Evolutionary conservation across 2,797 vertebrate genomes (phyloP).

Genomic region (Miichthys miiuy): DNA sequence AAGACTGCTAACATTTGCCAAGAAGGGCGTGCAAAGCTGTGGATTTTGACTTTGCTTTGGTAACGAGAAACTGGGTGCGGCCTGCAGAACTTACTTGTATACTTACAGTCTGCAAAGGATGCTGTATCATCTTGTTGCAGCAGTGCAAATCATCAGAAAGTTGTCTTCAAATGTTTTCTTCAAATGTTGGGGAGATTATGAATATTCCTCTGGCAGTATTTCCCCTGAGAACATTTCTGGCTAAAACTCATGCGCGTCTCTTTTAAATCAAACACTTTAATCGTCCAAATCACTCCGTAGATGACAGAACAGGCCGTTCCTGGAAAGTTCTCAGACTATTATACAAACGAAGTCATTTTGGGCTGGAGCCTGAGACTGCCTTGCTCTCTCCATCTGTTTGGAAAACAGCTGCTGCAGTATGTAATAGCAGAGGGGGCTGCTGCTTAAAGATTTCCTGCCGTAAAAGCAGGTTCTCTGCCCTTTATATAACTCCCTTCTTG

Average conservation of each 20-base stretch:
- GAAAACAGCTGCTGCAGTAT: conserved; percentile 63
- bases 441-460: conserved; percentile 58
- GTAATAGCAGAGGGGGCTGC: conserved; percentile 19
- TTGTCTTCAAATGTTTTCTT: conserved; percentile 12
- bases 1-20: background rate
- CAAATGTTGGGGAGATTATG: conserved; percentile 17
- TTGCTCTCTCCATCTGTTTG: conserved; percentile 51
- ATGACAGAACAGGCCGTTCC: conserved; percentile 70
- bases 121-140: conserved; percentile 12
- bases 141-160: conserved; percentile 13
- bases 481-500: conserved; percentile 36
- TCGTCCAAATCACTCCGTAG: conserved; percentile 45
- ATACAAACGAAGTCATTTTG: conserved; percentile 60
- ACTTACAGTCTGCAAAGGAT: conserved; percentile 21
- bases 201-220: conserved; percentile 7
- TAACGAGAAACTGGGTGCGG: conserved; percentile 10
- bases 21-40: background rate
- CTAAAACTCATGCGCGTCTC: conserved; percentile 13
- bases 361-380: conserved; percentile 35
- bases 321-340: conserved; percentile 58
- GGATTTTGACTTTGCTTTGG: conserved; percentile 20
- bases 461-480: conserved; percentile 30
- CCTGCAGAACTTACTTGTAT: conserved; percentile 5
- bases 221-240: conserved; percentile 44
- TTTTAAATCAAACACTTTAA: conserved; percentile 51